Conservation (phyloP, 2,797 vertebrate genomes). For the Oreortyx pictus region DNA sequence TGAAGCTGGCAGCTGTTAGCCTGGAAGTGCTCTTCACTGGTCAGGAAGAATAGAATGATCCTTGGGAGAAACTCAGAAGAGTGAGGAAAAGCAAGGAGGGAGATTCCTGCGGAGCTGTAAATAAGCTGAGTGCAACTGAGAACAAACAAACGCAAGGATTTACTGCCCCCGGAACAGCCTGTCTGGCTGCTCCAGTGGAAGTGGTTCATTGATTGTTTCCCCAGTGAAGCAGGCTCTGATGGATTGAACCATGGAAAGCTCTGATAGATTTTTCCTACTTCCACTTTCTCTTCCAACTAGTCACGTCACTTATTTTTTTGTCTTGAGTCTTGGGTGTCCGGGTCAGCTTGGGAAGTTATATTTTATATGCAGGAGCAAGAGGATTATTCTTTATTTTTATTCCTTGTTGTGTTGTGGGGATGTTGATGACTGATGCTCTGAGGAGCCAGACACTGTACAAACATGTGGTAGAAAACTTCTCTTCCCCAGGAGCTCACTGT, state of each 20-base stretch:
- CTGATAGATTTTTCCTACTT: conserved; percentile 63
- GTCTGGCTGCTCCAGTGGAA: conserved; percentile 37
- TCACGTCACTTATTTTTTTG: conserved; percentile 43
- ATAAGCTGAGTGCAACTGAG: neutral
- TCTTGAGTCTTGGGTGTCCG: conserved; percentile 17
- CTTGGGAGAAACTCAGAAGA: neutral
- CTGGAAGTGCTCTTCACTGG: neutral
- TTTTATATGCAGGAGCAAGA: neutral
- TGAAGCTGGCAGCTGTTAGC: conserved; percentile 26
- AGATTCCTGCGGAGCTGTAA: neutral
- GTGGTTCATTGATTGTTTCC: conserved; percentile 65
- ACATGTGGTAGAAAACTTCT: neutral
- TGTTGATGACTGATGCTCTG: neutral
- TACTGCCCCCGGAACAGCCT: neutral
- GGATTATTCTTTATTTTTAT: neutral
- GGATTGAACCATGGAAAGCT: conserved; percentile 68
- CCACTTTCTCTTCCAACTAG: conserved; percentile 38
- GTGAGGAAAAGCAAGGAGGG: neutral
- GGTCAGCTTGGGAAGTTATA: conserved; percentile 1
- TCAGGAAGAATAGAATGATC: neutral
- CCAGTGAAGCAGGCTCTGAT: conserved; percentile 25
- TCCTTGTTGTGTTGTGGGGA: neutral
- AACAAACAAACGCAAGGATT: conserved; percentile 52
- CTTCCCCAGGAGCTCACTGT: neutral
- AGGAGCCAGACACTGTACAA: neutral